Evolutionary conservation across 2,797 vertebrate species (phyloP).

Genomic region (Rallus crepitans): DNA sequence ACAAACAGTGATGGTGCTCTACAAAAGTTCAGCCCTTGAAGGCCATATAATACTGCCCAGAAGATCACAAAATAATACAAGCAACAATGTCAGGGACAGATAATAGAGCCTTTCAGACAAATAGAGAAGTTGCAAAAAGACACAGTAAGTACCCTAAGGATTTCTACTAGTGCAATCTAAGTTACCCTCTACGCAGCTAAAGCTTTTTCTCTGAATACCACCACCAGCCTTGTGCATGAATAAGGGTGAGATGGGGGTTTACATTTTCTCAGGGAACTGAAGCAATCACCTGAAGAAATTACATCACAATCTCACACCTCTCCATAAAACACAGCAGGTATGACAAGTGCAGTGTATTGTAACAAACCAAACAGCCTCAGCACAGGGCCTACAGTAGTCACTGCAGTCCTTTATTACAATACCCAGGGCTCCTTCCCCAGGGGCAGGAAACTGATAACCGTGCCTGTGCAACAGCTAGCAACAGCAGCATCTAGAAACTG

Average conservation of each 20-base stretch:
- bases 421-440: neutral
- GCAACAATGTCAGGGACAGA: neutral
- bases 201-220: neutral
- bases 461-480: neutral
- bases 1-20: neutral
- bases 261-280: neutral
- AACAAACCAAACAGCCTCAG: neutral
- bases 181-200: neutral
- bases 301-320: rapidly evolving
- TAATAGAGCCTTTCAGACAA: neutral
- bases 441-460: neutral
- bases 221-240: neutral
- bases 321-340: neutral
- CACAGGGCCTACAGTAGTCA: rapidly evolving
- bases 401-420: neutral
- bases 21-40: neutral
- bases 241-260: neutral
- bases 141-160: neutral
- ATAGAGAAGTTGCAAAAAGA: neutral
- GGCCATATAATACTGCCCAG: neutral
- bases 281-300: neutral
- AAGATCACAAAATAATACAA: neutral
- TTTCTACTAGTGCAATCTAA: neutral
- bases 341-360: rapidly evolving
- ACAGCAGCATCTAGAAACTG: neutral